Evolutionary conservation across 2,888 invertebrate genomes (phyloP), one percentile per base, ranked within the genome.

Genomic region (Caenorhabditis imperialis): DNA sequence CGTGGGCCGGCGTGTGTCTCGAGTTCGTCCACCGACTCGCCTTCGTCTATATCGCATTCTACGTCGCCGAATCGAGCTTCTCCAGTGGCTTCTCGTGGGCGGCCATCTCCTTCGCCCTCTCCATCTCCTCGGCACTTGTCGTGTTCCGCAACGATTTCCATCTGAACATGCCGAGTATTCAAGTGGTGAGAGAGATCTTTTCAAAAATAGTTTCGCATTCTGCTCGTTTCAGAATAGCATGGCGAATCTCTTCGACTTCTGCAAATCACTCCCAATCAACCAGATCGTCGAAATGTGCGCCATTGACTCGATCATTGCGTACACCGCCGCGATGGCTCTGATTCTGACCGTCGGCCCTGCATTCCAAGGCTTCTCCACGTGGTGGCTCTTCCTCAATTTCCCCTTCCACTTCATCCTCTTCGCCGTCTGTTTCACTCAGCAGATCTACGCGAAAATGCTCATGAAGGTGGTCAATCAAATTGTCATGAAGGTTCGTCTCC

Each of bases 391-490:
- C 0, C 8, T 79, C 23, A 57, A 75, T 20, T 12, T 73, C 7
- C 51, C 53, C 8, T 72, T 74, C 22, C 69, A 75, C 18, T 30
- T 70, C 18, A 55, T 54, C 20, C 38, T 81, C 0, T 50, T 77
- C 25, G 55, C 35, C 12, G n/a, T 61, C 10, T 47, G 62, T 14
- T 48, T 70, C 7, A 47, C 53, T 6, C 76, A 75, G 8, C 63
- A 77, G 8, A 44, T 76, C 22, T 69, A 73, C 16, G 55, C 69
- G 18, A 65, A 75, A 18, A 20, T 71, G 4, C 54, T 60, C 25
- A 70, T 77, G 54, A 55, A 67, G 23, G 30, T 76, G n/a, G 53
- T 73, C 23, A 73, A 77, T 23, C 72, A 75, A 38, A 72, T 73
- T 10, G 70, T 79, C 14, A 75, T 81, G 69, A 65, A 65, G 57